Conservation (phyloP, 2,797 vertebrate genomes). For the Sebastes kiyomatsui region DNA sequence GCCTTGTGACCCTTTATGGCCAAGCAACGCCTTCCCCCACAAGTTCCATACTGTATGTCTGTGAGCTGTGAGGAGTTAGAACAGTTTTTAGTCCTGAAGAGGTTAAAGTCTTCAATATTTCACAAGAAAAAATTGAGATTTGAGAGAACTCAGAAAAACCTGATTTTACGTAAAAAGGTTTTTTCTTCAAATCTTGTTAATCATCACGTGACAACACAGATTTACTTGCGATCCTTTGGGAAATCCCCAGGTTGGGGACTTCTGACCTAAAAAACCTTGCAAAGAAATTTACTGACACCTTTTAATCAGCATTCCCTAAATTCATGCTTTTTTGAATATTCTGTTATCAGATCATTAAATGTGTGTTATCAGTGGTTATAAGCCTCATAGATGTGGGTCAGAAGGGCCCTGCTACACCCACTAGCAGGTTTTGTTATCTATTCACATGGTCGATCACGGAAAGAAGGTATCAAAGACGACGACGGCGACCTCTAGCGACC, state of each 20-base stretch:
- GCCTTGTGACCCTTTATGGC: neutral
- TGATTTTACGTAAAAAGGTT: neutral
- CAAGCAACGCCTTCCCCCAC: neutral
- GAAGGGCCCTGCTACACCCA: too few relatives aligned
- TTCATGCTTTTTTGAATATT: neutral
- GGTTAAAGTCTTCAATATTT: neutral
- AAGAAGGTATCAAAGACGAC: rapidly evolving
- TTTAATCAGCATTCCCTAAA: neutral
- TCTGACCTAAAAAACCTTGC: neutral
- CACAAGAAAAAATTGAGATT: too few relatives aligned
- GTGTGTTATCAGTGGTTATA: too few relatives aligned
- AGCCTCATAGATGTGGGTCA: too few relatives aligned
- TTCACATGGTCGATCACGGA: rapidly evolving
- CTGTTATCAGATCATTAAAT: too few relatives aligned
- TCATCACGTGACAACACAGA: neutral
- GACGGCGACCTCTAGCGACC: too few relatives aligned
- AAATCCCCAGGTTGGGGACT: neutral
- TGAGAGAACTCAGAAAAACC: neutral
- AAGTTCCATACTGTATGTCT: neutral
- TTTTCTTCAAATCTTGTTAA: neutral
- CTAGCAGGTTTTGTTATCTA: too few relatives aligned
- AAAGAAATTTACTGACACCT: neutral
- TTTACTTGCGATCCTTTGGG: neutral
- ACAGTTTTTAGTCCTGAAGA: neutral
- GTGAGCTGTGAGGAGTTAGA: neutral